These are phyloP conservation scores for Gadus chalcogrammus DNA, from an alignment of 2,113 vertebrate species.

Conservation along the genomic window DNA sequence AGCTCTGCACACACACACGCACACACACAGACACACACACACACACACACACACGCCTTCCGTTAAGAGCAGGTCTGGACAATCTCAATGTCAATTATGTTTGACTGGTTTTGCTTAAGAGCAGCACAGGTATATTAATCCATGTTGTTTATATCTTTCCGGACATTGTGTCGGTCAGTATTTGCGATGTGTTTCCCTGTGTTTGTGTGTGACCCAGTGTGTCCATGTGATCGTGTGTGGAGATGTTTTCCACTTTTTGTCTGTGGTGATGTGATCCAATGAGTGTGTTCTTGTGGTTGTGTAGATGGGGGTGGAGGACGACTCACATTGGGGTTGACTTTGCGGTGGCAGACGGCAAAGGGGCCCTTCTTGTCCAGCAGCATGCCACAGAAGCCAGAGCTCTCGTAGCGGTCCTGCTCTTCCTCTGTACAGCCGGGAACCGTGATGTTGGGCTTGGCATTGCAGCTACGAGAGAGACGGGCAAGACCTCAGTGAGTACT, in stretches of 20 bases:
- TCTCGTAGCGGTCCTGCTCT: conserved; percentile 64
- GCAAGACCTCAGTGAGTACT: neutral
- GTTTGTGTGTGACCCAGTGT: neutral
- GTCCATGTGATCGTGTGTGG: neutral
- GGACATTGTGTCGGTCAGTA: too few species aligned
- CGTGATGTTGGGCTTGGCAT: conserved; percentile 58
- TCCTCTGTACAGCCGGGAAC: conserved; percentile 58
- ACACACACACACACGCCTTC: neutral
- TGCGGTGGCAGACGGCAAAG: conserved; percentile 55
- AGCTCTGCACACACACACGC: conserved; percentile 44
- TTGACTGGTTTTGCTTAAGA: too few species aligned
- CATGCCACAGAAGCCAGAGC: conserved; percentile 67
- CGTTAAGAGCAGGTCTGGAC: too few species aligned
- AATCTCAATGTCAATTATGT: too few species aligned
- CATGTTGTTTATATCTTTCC: too few species aligned
- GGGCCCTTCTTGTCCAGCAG: conserved; percentile 61
- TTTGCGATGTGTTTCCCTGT: too few species aligned
- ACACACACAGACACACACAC: too few species aligned
- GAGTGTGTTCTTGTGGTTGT: neutral
- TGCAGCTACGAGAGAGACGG: conserved; percentile 58
- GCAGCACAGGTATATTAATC: too few species aligned
- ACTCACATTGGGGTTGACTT: conserved; percentile 67
- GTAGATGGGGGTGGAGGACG: neutral
- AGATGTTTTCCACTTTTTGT: too few species aligned
- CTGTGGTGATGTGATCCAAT: neutral